Base-by-base conservation (phyloP, 2,888 invertebrate genomes). In the Patella depressa region DNA sequence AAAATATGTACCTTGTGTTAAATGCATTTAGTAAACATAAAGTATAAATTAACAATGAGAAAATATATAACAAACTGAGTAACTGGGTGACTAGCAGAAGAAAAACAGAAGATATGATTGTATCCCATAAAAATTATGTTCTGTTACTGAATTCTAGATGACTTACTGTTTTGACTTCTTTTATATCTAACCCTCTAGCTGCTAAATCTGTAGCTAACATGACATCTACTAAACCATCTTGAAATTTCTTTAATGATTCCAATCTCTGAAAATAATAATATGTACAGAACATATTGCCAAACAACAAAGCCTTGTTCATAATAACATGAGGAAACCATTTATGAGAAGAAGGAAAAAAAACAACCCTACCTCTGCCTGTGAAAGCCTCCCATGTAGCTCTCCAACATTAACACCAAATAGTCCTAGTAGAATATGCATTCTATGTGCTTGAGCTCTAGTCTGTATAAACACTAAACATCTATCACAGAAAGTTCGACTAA, bases 401-500 rank as follows among this genome's bases (percentile, higher is more conserved):
- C 95, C 96, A 11, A 95, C 95, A 92, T 95, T 96, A 2, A 98
- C 93, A 0, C 98, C 98, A 55, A 99, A 92, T 74, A 99, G 92
- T 0, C 98, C 98, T 1, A 99, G 92, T 0, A 98, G 93, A 78
- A 99, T 96, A 89, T 98, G 98, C 83, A 99, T 92, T 17, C 98
- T 93, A 92, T 99, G 98, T 2, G 98, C 98, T 90, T 97, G 97
- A 82, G 95, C 95, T 92, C 99, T 99, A 0, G 99, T 99, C 92
- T 97, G 97, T 54, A 98, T 97, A 93, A 99, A 99, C 65, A 99
- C 94, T 93, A 99, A 98, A 73, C 96, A 95, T 86, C 97, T 95
- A 90, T 96, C 96, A 71, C 96, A 94, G 92, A 99, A 99, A 45
- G 97, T 97, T 77, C 99, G 93, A 85, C 95, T 95, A 53, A 97